These are phyloP conservation scores for Scophthalmus maximus DNA, from an alignment of 2,113 vertebrate genomes.

Conservation along the genomic window DNA sequence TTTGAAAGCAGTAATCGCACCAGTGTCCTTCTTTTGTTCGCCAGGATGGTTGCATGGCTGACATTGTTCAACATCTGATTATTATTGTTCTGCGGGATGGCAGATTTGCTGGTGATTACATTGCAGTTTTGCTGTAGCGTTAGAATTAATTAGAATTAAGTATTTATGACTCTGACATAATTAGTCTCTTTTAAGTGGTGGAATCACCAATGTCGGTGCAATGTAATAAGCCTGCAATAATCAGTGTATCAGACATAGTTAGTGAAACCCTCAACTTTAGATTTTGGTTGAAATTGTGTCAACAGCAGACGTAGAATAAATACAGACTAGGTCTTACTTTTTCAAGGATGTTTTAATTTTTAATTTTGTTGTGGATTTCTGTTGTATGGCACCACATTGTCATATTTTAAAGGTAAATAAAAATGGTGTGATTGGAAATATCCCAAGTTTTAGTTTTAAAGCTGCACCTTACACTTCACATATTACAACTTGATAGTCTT, in stretches of 20 bases:
- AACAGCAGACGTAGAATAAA: no score
- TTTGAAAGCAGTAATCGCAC: slow-evolving; percentile 39
- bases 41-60: slow-evolving; percentile 15
- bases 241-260: background rate
- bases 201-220: no score
- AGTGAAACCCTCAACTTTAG: background rate
- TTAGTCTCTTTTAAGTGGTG: background rate
- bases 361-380: background rate
- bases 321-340: no score
- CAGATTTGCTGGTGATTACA: slow-evolving; percentile 1
- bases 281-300: background rate
- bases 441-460: background rate
- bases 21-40: slow-evolving; percentile 46
- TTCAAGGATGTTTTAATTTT: background rate
- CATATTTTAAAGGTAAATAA: background rate
- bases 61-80: slow-evolving; percentile 38
- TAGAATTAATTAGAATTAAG: background rate
- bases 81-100: slow-evolving; percentile 15
- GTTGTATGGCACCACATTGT: background rate
- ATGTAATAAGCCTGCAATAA: no score
- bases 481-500: background rate
- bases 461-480: background rate
- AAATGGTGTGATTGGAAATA: background rate
- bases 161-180: background rate
- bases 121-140: background rate